These are phyloP conservation scores for Euplagia quadripunctaria DNA, from an alignment of 2,888 invertebrate genomes.

Conservation along the genomic window DNA sequence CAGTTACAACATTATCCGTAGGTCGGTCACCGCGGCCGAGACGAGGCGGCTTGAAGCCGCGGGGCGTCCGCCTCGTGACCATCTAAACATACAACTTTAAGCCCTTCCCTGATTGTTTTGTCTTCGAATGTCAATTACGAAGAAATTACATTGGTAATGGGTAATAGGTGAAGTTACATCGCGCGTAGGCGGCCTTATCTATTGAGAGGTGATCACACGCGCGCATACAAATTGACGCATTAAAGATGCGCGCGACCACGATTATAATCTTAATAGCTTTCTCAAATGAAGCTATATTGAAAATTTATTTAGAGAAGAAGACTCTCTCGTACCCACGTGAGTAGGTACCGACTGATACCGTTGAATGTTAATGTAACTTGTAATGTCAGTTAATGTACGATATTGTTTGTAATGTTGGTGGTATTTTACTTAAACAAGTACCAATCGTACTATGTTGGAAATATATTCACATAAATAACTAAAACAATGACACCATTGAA, in stretches of 20 bases:
- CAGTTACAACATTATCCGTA: slow-evolving; percentile 20
- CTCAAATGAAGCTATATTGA: slow-evolving; percentile 76
- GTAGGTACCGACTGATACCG: neutral
- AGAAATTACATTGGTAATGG: slow-evolving; percentile 45
- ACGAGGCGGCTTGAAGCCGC: slow-evolving; percentile 8
- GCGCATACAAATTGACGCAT: slow-evolving; percentile 81
- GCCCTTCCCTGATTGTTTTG: slow-evolving; percentile 37
- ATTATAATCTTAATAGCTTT: slow-evolving; percentile 75
- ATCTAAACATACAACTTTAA: slow-evolving; percentile 20
- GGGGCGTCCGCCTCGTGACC: slow-evolving; percentile 13
- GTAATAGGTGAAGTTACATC: slow-evolving; percentile 43
- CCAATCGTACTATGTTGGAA: neutral
- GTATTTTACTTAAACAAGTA: neutral
- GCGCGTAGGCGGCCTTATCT: slow-evolving; percentile 70
- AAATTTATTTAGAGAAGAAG: slow-evolving; percentile 57
- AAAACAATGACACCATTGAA: neutral
- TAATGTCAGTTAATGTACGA: neutral
- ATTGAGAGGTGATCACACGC: slow-evolving; percentile 70
- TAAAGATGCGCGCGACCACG: slow-evolving; percentile 64
- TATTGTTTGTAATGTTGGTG: neutral
- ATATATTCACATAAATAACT: neutral
- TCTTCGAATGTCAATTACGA: slow-evolving; percentile 44
- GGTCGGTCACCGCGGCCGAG: slow-evolving; percentile 3
- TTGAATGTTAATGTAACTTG: slow-evolving; percentile 11
- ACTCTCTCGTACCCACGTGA: neutral